phyloP scores from a whole-genome alignment of 2,113 vertebrate species.

The Ctenomys sociabilis region DNA sequence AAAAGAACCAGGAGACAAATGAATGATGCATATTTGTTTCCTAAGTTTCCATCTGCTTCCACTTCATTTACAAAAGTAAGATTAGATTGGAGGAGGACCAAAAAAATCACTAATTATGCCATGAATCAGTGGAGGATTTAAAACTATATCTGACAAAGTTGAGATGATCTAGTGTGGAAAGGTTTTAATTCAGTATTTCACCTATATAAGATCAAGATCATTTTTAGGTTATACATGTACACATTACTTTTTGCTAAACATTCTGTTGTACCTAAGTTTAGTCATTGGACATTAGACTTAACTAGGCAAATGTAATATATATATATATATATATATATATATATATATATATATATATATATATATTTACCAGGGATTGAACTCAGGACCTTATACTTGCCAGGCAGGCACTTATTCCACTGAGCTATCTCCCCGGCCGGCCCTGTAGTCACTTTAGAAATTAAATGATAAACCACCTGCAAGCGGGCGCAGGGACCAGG shows the following conservation, averaged over 20 bases:
- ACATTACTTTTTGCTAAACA: neutral
- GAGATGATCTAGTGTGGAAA: constrained; percentile 27
- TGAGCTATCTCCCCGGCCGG: too few relatives aligned
- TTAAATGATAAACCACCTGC: too few relatives aligned
- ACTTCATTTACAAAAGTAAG: neutral
- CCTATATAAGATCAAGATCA: neutral
- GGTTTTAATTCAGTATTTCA: neutral
- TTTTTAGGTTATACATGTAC: neutral
- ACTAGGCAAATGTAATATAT: neutral
- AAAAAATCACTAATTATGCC: neutral
- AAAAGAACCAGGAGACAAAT: neutral
- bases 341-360: too few relatives aligned
- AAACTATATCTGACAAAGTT: neutral
- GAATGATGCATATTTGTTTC: neutral
- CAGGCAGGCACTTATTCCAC: too few relatives aligned
- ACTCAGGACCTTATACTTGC: too few relatives aligned
- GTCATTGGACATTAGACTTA: neutral
- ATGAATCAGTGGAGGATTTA: neutral
- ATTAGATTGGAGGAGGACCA: neutral
- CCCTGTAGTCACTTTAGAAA: too few relatives aligned
- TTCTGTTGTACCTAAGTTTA: neutral
- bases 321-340: too few relatives aligned
- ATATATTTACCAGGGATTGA: too few relatives aligned
- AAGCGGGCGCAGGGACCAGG: too few relatives aligned
- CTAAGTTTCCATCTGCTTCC: neutral